Conservation (phyloP, 1,140 invertebrate species). For the Halyomorpha halys region DNA sequence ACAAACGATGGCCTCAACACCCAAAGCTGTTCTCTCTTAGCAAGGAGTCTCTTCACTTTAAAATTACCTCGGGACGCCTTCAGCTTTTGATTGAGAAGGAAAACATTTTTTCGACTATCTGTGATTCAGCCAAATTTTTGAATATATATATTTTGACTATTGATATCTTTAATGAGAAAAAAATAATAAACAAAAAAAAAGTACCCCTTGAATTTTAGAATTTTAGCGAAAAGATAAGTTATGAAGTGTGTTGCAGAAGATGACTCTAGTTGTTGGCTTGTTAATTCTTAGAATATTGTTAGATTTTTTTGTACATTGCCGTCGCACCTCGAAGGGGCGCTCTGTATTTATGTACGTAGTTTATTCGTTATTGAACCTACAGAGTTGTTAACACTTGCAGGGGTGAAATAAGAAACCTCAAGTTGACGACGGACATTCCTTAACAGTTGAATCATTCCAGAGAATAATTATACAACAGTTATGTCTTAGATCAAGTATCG, state of each 20-base stretch:
- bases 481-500: too few species aligned
- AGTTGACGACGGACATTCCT: neutral
- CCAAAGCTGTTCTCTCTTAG: too few species aligned
- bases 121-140: conserved; percentile 32
- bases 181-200: conserved; percentile 1
- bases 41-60: neutral
- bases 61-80: conserved; percentile 29
- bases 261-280: conserved; percentile 1
- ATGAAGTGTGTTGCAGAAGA: neutral
- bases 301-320: conserved; percentile 4
- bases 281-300: conserved; percentile 2
- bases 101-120: conserved; percentile 29
- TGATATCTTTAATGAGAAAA: conserved; percentile 25
- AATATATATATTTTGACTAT: conserved; percentile 33
- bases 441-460: conserved; percentile 1
- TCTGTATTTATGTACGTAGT: too few species aligned
- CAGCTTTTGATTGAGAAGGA: conserved; percentile 23
- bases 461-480: too few species aligned
- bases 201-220: conserved; percentile 1
- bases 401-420: too few species aligned
- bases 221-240: neutral
- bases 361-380: too few species aligned
- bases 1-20: too few species aligned
- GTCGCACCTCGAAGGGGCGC: too few species aligned
- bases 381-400: too few species aligned